Evolutionary conservation across 2,113 vertebrate genomes (phyloP).

Genomic region (Syrmaticus mikado): DNA sequence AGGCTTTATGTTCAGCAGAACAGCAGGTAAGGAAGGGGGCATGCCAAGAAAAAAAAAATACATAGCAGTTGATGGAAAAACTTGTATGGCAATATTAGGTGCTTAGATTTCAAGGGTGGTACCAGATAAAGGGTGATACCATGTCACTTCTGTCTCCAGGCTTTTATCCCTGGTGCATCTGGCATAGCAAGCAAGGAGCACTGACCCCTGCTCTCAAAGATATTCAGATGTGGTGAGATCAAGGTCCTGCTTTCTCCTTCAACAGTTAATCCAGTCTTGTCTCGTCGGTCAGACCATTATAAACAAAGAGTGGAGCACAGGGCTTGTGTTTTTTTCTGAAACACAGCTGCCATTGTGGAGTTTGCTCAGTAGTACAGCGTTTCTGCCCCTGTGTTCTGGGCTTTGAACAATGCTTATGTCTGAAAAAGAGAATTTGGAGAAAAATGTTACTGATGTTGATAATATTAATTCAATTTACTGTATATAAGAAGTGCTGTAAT

Average conservation of each 20-base stretch:
- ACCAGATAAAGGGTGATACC: not conserved
- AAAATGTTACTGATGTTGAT: not conserved
- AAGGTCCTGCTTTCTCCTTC: not conserved
- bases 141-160: not conserved
- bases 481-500: not conserved
- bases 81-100: not conserved
- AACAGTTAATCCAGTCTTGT: not conserved
- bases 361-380: not conserved
- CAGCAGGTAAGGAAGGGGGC: not conserved
- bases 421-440: not conserved
- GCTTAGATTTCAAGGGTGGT: not conserved
- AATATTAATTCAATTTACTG: not conserved
- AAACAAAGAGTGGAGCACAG: rapidly evolving
- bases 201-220: not conserved
- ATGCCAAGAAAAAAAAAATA: not conserved
- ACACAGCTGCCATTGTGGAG: rapidly evolving
- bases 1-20: not conserved
- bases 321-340: not conserved
- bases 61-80: not conserved
- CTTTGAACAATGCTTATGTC: not conserved
- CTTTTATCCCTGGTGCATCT: not conserved
- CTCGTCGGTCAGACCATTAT: not conserved
- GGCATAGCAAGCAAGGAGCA: not conserved
- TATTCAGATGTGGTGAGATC: rapidly evolving
- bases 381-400: not conserved